Percentiles rank a stretch among this genome's conserved stretches.
phyloP scores from a whole-genome alignment of 2,113 vertebrate species.

The Pyxicephalus adspersus region DNA sequence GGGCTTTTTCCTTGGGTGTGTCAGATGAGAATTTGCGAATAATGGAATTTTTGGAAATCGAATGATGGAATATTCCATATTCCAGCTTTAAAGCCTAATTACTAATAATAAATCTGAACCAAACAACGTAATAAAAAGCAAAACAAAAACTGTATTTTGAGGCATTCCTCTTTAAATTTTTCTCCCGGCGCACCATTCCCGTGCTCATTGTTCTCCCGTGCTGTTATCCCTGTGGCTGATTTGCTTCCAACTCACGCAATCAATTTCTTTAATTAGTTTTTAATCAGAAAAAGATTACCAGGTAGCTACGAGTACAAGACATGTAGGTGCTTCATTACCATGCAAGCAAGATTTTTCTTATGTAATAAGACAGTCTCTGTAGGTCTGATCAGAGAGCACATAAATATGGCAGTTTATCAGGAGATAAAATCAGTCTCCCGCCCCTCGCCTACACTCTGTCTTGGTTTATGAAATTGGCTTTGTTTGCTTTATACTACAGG shows the following conservation, averaged over 20 bases:
- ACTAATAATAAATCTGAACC: no score
- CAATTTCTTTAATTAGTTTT: conserved; percentile 58
- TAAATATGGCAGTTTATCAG: conserved; percentile 45
- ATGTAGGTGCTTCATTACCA: conserved; percentile 52
- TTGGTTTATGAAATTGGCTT: neutral
- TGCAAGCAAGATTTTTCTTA: conserved; percentile 48
- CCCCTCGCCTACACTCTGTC: neutral
- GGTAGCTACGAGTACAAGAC: conserved; percentile 39
- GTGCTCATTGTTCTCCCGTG: conserved; percentile 21
- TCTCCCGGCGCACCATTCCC: no score
- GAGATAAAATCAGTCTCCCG: neutral
- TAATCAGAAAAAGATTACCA: conserved; percentile 56
- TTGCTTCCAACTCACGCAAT: conserved; percentile 52
- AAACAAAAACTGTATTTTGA: no score
- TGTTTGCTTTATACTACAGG: no score
- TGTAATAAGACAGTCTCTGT: conserved; percentile 50
- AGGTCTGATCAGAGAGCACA: conserved; percentile 27
- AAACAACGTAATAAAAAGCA: no score
- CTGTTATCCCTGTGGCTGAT: neutral
- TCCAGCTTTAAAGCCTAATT: no score
- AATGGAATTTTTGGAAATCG: no score
- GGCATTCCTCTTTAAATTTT: no score
- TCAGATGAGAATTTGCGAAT: no score
- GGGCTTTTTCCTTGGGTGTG: no score
- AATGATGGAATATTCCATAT: no score